These are phyloP conservation scores for Pseudomyrmex sp. DNA, from an alignment of 1,140 invertebrate species.

Conservation along the genomic window DNA sequence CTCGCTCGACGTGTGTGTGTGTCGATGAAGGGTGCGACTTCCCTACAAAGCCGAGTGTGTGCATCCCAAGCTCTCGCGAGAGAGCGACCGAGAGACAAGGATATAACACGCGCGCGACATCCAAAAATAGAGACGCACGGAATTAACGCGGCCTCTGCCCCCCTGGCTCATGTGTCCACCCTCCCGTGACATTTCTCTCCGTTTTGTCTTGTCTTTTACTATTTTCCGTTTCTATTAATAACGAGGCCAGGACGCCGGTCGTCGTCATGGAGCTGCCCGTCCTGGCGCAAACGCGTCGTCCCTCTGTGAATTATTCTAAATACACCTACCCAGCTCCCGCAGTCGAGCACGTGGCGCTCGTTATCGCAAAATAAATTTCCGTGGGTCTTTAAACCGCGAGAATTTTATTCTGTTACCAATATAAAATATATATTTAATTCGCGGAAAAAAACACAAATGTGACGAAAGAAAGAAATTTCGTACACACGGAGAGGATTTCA, in stretches of 20 bases:
- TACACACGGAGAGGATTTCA: no score
- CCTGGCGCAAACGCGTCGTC: neutral
- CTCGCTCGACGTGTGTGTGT: neutral
- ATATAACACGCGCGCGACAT: constrained; percentile 60
- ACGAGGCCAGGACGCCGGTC: constrained; percentile 27
- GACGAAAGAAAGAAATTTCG: no score
- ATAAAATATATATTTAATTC: no score
- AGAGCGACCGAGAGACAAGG: constrained; percentile 38
- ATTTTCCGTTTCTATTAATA: constrained; percentile 77
- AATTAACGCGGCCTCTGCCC: constrained; percentile 72
- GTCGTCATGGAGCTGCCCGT: neutral
- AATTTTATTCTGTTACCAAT: neutral
- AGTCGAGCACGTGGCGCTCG: neutral
- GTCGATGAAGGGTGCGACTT: constrained; percentile 14
- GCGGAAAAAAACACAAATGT: no score
- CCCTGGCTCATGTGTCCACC: constrained; percentile 57
- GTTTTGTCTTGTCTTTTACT: constrained; percentile 70
- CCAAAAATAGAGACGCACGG: constrained; percentile 72
- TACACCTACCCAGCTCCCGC: neutral
- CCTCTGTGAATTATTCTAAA: constrained; percentile 51
- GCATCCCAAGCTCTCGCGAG: neutral
- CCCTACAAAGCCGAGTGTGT: neutral
- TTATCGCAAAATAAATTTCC: neutral
- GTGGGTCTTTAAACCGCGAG: neutral
- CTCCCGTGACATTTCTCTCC: constrained; percentile 64